These are phyloP conservation scores for Brachionus plicatilis DNA, from an alignment of 1,140 invertebrate species.

Conservation along the genomic window DNA sequence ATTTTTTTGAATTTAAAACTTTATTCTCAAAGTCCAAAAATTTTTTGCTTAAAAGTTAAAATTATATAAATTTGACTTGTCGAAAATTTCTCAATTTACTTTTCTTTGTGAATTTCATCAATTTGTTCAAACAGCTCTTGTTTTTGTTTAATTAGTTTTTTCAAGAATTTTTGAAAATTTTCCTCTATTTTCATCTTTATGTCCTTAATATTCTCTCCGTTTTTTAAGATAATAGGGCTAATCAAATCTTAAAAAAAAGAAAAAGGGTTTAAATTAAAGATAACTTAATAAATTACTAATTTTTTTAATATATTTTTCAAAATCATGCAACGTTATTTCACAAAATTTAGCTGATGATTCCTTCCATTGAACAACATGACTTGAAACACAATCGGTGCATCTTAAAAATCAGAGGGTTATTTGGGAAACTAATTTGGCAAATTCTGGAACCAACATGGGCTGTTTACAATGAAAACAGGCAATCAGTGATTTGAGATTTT, in stretches of 20 bases:
- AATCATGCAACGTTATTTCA: not conserved
- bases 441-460: not conserved
- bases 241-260: not conserved
- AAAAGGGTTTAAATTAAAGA: not conserved
- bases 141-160: constrained; percentile 1
- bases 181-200: not conserved
- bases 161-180: not conserved
- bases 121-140: constrained; percentile 16
- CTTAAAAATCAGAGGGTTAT: not conserved
- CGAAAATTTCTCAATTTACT: not conserved
- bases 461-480: constrained; percentile 37
- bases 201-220: not conserved
- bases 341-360: constrained; percentile 14
- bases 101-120: not conserved
- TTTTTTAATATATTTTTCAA: constrained; percentile 11
- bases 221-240: not conserved
- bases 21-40: constrained; percentile 9
- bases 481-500: not conserved
- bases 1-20: not conserved
- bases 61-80: not conserved
- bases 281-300: not conserved
- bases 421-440: not conserved
- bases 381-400: not conserved
- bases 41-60: not conserved
- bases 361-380: not conserved